phyloP scores from a whole-genome alignment of 2,113 vertebrate genomes.

The Oncorhynchus tshawytscha region DNA sequence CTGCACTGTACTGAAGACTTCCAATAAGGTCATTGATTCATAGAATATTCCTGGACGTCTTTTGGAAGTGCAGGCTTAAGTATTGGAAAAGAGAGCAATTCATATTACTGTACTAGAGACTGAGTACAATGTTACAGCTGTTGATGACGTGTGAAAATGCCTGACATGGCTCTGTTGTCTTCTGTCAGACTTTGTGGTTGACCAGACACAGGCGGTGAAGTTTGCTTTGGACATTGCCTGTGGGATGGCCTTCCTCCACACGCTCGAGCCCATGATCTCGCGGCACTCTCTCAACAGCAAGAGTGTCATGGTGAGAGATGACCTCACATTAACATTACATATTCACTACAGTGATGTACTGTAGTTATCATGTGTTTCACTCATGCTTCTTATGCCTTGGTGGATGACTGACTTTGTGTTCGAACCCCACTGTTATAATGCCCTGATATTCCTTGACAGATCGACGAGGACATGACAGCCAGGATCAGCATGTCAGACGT shows the following conservation, averaged over 20 bases:
- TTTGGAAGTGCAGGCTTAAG: neutral
- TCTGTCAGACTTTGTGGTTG: constrained; percentile 89
- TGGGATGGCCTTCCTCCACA: constrained; percentile 97
- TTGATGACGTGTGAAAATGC: neutral
- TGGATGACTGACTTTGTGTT: neutral
- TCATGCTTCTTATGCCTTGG: constrained; percentile 7
- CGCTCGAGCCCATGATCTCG: constrained; percentile 93
- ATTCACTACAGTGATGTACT: neutral
- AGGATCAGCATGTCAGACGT: constrained; percentile 97
- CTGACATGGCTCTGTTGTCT: constrained; percentile 6
- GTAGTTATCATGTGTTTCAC: neutral
- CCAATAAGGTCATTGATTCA: constrained; percentile 10
- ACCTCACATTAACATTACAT: neutral
- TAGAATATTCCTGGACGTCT: too few relatives aligned
- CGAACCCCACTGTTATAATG: neutral
- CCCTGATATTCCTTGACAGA: constrained; percentile 68
- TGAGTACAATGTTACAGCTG: neutral
- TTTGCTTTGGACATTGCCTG: constrained; percentile 92
- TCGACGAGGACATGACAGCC: constrained; percentile 97
- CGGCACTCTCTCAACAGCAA: constrained; percentile 96
- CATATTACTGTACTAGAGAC: neutral
- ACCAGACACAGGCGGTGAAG: constrained; percentile 97
- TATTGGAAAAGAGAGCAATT: neutral
- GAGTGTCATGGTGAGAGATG: constrained; percentile 88
- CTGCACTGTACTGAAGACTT: constrained; percentile 9